Evolutionary conservation across 2,888 invertebrate genomes (phyloP), one percentile per base, ranked within the genome.

Genomic region (Exocentrus adspersus): DNA sequence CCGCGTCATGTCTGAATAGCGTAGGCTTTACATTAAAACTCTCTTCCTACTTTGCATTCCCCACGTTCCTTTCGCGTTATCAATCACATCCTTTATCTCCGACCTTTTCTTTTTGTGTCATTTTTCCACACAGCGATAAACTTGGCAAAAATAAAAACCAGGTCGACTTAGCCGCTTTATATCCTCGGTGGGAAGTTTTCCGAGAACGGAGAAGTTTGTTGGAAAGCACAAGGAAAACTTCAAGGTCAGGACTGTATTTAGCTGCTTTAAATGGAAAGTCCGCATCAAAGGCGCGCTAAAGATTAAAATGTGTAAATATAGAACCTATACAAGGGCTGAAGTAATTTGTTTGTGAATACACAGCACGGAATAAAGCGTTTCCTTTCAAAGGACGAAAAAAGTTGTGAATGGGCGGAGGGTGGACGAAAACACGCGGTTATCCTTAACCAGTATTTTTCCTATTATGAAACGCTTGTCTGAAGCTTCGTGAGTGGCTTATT

Each of bases 21-120:
- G 57, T 57, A 20, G 45, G 57, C 28, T 43, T 43, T 17, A 46
- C 30, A 46, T 46, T 57, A 45, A 51, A 54, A 57, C 30, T 57
- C 30, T 56, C 54, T 57, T 46, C 46, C 57, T 45, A 14, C 46
- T 46, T 21, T 46, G 32, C 57, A 46, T 46, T 46, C 45, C n/a
- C 57, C 57, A 28, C 45, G 45, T 57, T 46, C 57, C 24, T 12
- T 19, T 3, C 16, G 43, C 32, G 6, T 46, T 45, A 57, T 57
- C 57, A 45, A 46, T 46, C 57, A 57, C 17, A 46, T 57, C 32
- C 46, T 46, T 57, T 46, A 57, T 57, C 57, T 45, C 32, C 17
- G 46, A 12, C 45, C 46, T 45, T n/a, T 57, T 12, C 46, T 32
- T 46, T 46, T 57, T 46, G 46, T 46, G 57, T 57, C 57, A 46